A percentile compares a stretch with the other conserved stretches of the same genome.
These are phyloP conservation scores for Cydia amplana DNA, from an alignment of 1,140 invertebrate genomes.

Conservation along the genomic window DNA sequence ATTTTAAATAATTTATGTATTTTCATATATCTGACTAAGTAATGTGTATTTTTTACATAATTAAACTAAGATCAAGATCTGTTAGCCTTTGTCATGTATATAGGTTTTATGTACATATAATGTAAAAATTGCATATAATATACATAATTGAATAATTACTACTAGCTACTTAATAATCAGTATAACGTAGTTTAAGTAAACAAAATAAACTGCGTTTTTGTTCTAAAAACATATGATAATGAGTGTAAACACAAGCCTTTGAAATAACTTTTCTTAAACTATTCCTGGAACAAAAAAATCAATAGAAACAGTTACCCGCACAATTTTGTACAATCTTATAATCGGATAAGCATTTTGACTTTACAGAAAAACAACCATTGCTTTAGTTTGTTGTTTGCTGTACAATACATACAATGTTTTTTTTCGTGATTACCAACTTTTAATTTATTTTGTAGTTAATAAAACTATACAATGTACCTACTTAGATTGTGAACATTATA, in stretches of 20 bases:
- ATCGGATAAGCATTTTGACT: neutral
- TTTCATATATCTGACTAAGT: slow-evolving; percentile 43
- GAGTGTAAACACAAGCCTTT: neutral
- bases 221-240: neutral
- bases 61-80: slow-evolving; percentile 54
- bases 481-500: slow-evolving; percentile 75
- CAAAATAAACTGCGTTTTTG: slow-evolving; percentile 22
- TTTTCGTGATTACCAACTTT: slow-evolving; percentile 62
- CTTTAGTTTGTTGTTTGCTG: neutral
- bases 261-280: neutral
- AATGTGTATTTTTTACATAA: slow-evolving; percentile 42
- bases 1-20: slow-evolving; percentile 47
- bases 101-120: slow-evolving; percentile 60
- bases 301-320: neutral
- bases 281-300: neutral
- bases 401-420: slow-evolving; percentile 25
- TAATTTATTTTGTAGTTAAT: slow-evolving; percentile 73
- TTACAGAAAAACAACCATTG: neutral
- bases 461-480: slow-evolving; percentile 64
- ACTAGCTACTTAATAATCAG: slow-evolving; percentile 43
- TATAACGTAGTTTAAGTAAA: slow-evolving; percentile 41
- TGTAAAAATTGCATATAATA: slow-evolving; percentile 56
- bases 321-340: neutral
- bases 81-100: slow-evolving; percentile 57
- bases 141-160: slow-evolving; percentile 39